Evolutionary conservation across 1,140 invertebrate species (phyloP), one percentile per base, ranked within the genome.

Genomic region (Penaeus indicus): DNA sequence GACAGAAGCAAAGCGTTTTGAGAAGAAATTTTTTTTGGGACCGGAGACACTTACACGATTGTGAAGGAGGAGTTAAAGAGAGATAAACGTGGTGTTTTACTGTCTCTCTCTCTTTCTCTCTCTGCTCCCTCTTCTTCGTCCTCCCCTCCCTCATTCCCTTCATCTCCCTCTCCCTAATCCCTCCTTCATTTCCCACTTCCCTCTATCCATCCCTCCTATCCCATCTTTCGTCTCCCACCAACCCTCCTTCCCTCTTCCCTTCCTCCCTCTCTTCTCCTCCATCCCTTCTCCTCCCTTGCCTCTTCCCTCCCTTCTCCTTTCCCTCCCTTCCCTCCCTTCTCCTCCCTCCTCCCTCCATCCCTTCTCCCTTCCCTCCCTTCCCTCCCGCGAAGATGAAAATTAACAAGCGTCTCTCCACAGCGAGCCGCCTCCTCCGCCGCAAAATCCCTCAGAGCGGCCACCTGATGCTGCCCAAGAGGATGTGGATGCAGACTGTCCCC

Each of bases 371-470:
- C 27, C 77, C 10, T 5, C 25, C 21, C 42, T 13, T 25, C 22
- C 32, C n/a, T 0, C 19, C 11, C 38, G 27, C n/a, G 16, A 82
- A 62, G 32, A 82, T 62, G 80, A 63, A 19, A 21, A 18, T 47
- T 38, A 89, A 72, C 13, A 61, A 25, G 8, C 18, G 32, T 91
- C 85, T 82, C 72, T 89, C 94, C 94, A 8, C 92, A 96, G 95
- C 95, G 90, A 96, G 95, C 86, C 94, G 95, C 92, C 93, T 96
- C 88, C 92, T 96, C 89, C 94, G 95, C 91, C 94, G 95, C 86
- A 95, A 95, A 94, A 95, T 96, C 92, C 95, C 95, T 92, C 95
- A 95, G 92, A 95, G 95, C 64, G 95, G 95, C 80, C 95, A 96
- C 92, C 94, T 96, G 92, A 95, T 96, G 94, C 95, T 95, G 91